Evolutionary conservation across 2,113 vertebrate species (phyloP).

Genomic region (Pteropus alecto): DNA sequence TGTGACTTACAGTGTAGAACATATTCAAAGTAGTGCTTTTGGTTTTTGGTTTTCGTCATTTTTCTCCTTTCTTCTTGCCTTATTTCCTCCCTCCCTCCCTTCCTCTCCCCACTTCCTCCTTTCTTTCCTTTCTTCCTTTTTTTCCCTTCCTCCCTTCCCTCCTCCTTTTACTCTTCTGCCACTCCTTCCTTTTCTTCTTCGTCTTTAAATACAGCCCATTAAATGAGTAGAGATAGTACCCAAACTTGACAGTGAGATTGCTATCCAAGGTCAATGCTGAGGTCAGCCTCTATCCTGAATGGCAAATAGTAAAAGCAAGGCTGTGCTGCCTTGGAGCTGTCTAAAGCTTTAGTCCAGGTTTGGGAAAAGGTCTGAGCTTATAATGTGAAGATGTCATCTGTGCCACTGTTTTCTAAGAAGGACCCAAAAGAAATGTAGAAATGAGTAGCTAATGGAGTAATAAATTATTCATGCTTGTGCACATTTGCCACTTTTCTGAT

Average conservation of each 20-base stretch:
- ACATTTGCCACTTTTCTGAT: neutral
- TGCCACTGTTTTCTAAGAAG: neutral
- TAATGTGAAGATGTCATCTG: neutral
- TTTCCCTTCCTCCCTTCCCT: accelerated
- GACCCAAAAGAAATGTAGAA: neutral
- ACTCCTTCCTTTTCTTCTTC: too few relatives aligned
- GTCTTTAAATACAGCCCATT: neutral
- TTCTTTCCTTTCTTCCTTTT: too few relatives aligned
- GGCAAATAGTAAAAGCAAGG: neutral
- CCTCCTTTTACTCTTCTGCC: too few relatives aligned
- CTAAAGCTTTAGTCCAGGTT: neutral
- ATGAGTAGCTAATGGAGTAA: neutral
- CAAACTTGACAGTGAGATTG: neutral
- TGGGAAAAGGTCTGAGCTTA: neutral
- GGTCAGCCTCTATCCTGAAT: neutral
- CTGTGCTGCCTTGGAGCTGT: neutral
- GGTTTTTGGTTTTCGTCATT: neutral
- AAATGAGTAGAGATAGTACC: neutral
- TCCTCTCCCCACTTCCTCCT: accelerated
- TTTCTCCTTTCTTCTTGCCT: neutral
- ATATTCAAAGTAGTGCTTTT: neutral
- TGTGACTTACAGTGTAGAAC: neutral
- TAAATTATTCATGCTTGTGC: conserved; percentile 27
- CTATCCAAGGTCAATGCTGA: neutral
- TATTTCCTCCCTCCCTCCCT: neutral